Evolutionary conservation across 2,797 vertebrate species (phyloP).

Genomic region (Orientallactaga sibirica): DNA sequence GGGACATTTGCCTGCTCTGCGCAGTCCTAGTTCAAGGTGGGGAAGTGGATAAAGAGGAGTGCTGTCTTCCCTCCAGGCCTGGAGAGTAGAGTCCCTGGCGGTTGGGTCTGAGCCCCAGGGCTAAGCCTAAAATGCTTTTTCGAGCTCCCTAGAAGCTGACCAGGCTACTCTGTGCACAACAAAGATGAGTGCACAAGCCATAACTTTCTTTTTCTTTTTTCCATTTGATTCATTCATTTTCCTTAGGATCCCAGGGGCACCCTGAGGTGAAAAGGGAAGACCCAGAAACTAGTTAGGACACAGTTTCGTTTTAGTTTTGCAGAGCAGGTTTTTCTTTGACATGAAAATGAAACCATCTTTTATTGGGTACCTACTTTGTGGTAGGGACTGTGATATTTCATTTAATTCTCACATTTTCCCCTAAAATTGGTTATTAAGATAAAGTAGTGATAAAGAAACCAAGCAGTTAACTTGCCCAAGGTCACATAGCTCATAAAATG

Average conservation of each 20-base stretch:
- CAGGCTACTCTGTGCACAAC: background rate
- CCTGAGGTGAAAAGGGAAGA: no score
- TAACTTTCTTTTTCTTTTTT: background rate
- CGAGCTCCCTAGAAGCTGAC: background rate
- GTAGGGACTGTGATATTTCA: background rate
- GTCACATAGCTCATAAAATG: background rate
- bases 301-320: conserved; percentile 15
- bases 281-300: no score
- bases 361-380: background rate
- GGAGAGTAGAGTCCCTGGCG: no score
- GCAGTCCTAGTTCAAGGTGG: rapidly evolving
- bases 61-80: background rate
- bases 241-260: background rate
- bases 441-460: conserved; percentile 1
- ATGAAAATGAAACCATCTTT: background rate
- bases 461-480: background rate
- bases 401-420: background rate
- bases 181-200: background rate
- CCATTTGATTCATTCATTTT: conserved; percentile 17
- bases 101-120: background rate
- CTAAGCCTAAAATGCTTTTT: background rate
- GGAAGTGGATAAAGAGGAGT: rapidly evolving
- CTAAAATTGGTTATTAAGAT: background rate
- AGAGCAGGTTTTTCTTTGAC: background rate
- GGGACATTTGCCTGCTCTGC: background rate